phyloP scores from a whole-genome alignment of 2,888 invertebrate species.

The Parochlus steinenii region DNA sequence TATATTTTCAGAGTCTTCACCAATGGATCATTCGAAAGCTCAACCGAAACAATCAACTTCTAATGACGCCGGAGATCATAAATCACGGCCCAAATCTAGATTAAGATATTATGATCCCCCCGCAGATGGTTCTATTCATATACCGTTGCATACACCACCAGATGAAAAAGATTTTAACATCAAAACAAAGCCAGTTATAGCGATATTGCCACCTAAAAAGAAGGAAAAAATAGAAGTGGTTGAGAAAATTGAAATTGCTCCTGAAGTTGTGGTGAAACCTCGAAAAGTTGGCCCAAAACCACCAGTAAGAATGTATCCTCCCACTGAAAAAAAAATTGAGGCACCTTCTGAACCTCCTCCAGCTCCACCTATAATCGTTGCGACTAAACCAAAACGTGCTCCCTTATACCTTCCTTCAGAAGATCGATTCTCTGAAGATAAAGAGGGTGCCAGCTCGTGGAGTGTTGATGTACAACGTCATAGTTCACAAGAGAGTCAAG shows the following conservation, averaged over 20 bases:
- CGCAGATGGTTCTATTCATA: constrained; percentile 47
- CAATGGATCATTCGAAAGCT: too few relatives aligned
- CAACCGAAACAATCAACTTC: constrained; percentile 19
- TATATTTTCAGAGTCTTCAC: too few relatives aligned
- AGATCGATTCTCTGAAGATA: constrained; percentile 5
- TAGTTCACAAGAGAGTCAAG: constrained; percentile 34
- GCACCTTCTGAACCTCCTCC: background rate
- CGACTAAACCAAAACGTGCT: too few relatives aligned
- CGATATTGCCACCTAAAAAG: too few relatives aligned
- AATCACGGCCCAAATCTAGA: constrained; percentile 22
- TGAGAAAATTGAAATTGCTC: constrained; percentile 2
- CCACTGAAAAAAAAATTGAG: constrained; percentile 25
- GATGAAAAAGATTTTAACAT: constrained; percentile 35
- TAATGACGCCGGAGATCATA: constrained; percentile 13
- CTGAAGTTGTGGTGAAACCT: constrained; percentile 11
- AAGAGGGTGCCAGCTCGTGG: constrained; percentile 18
- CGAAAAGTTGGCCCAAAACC: constrained; percentile 12
- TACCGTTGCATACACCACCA: constrained; percentile 58
- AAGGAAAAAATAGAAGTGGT: background rate
- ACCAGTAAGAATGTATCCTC: constrained; percentile 26
- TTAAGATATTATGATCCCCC: constrained; percentile 45
- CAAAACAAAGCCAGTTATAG: too few relatives aligned
- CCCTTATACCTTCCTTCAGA: background rate
- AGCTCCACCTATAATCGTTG: background rate
- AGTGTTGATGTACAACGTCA: constrained; percentile 26